Percentiles rank a stretch among this genome's conserved stretches.
Evolutionary conservation across 1,140 invertebrate genomes (phyloP).

Genomic region (Megalopta genalis): DNA sequence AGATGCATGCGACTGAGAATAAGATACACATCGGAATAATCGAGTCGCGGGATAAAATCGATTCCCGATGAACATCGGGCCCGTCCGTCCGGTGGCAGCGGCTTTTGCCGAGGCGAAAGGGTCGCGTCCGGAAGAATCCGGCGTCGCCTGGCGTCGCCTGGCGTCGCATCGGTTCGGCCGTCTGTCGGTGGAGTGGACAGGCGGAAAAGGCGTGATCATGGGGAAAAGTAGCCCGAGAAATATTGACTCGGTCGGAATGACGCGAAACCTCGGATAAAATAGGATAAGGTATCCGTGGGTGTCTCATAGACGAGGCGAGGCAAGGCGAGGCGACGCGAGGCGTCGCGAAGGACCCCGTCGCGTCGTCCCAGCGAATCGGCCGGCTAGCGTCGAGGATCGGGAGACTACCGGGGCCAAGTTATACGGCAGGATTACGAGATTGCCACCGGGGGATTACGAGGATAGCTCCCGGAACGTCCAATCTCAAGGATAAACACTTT

Average conservation of each 20-base stretch:
- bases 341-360: too few relatives aligned
- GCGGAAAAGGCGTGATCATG: background rate
- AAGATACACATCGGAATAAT: too few relatives aligned
- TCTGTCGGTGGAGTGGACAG: background rate
- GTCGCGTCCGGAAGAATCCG: too few relatives aligned
- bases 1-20: too few relatives aligned
- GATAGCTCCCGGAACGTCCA: slow-evolving; percentile 78
- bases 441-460: slow-evolving; percentile 78
- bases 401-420: slow-evolving; percentile 69
- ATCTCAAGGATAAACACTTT: slow-evolving; percentile 80
- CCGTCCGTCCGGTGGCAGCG: too few relatives aligned
- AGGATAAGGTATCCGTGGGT: slow-evolving; percentile 49
- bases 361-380: slow-evolving; percentile 42
- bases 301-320: slow-evolving; percentile 47
- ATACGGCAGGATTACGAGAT: slow-evolving; percentile 79
- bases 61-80: too few relatives aligned
- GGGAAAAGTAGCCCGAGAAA: slow-evolving; percentile 66
- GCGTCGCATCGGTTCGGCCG: too few relatives aligned
- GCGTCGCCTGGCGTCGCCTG: too few relatives aligned
- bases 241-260: slow-evolving; percentile 68
- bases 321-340: background rate
- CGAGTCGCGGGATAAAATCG: too few relatives aligned
- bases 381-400: slow-evolving; percentile 18
- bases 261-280: slow-evolving; percentile 47
- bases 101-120: too few relatives aligned